Evolutionary conservation across 2,888 invertebrate species (phyloP).

Genomic region (Eulithis testata): DNA sequence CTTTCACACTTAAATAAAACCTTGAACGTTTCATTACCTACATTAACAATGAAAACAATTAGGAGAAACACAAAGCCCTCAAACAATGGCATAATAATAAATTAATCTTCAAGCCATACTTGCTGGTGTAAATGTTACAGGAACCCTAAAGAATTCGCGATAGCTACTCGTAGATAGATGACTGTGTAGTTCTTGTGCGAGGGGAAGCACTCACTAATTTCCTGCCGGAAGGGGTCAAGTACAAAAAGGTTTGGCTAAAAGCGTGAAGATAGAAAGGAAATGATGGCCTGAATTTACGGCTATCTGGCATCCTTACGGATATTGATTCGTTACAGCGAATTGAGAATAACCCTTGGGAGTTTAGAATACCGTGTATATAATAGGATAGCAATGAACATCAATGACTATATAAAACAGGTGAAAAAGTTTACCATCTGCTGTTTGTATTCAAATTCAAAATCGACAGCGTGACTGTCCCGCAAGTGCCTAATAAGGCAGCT

Average conservation of each 20-base stretch:
- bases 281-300: constrained; percentile 28
- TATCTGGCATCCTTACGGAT: constrained; percentile 26
- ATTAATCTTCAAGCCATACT: constrained; percentile 4
- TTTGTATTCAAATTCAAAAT: constrained; percentile 45
- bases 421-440: constrained; percentile 51
- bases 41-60: constrained; percentile 1
- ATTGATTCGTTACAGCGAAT: constrained; percentile 29
- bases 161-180: constrained; percentile 19
- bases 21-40: no score
- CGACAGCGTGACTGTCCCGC: constrained; percentile 48
- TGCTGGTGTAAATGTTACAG: constrained; percentile 12
- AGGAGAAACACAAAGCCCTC: neutral
- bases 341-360: neutral
- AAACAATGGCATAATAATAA: constrained; percentile 4
- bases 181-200: constrained; percentile 32
- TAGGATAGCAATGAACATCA: neutral
- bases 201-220: constrained; percentile 43
- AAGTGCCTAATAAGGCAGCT: constrained; percentile 54
- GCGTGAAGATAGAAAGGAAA: constrained; percentile 37
- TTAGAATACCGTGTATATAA: neutral
- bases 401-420: constrained; percentile 41
- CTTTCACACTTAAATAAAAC: no score
- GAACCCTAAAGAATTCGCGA: constrained; percentile 29
- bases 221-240: constrained; percentile 45
- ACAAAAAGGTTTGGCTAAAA: constrained; percentile 31